Conservation (phyloP, 2,797 vertebrate species). For the Molossus molossus region DNA sequence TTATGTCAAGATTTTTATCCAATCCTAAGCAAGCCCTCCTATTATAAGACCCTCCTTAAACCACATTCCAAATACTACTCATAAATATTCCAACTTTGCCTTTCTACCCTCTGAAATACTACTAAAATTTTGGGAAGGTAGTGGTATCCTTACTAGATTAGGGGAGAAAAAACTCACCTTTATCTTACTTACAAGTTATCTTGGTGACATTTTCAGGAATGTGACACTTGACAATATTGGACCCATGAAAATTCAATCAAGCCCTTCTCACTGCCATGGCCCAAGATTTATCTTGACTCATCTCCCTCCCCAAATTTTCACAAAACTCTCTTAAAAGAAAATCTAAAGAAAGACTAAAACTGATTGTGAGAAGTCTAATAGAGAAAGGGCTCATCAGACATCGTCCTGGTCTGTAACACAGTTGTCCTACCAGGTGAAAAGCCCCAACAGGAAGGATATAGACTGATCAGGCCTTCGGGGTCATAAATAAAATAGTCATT, state of each 20-base stretch:
- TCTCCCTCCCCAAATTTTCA: not conserved
- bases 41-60: not conserved
- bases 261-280: not conserved
- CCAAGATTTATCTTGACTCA: not conserved
- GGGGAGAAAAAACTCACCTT: not conserved
- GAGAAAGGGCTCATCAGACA: not conserved
- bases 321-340: not conserved
- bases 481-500: not conserved
- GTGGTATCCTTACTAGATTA: not conserved
- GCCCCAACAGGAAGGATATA: not conserved
- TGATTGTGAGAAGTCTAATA: not conserved
- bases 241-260: not conserved
- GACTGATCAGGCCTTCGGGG: not conserved
- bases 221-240: not conserved
- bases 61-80: not conserved
- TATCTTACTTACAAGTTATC: constrained; percentile 4
- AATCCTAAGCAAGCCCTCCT: constrained; percentile 1
- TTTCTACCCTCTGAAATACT: not conserved
- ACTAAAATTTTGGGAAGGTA: not conserved
- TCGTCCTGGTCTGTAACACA: not conserved
- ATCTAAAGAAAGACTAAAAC: not conserved
- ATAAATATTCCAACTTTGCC: not conserved
- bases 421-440: not conserved
- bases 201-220: constrained; percentile 10
- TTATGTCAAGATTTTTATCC: not conserved